Evolutionary conservation across 2,888 invertebrate species (phyloP).

Genomic region (Rotaria magnacalcarata): DNA sequence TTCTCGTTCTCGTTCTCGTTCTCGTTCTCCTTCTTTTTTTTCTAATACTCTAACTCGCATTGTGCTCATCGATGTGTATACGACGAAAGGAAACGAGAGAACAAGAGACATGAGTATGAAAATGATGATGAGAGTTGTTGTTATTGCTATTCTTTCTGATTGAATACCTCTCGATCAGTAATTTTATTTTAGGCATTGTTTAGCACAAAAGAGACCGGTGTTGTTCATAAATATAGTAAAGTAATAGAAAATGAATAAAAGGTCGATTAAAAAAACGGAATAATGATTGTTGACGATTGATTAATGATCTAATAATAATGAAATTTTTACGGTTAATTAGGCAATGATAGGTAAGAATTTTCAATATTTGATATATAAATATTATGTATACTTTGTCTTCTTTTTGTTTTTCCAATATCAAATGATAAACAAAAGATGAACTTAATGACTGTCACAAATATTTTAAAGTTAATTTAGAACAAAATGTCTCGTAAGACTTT

Average conservation of each 20-base stretch:
- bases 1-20: background rate
- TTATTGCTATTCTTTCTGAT: background rate
- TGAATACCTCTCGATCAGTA: background rate
- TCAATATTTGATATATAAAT: background rate
- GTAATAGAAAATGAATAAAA: background rate
- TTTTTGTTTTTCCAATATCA: background rate
- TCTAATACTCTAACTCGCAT: background rate
- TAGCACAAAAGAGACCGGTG: background rate
- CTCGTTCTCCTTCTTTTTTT: background rate
- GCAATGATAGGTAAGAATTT: background rate
- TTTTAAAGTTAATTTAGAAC: background rate
- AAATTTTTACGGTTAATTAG: background rate
- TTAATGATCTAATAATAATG: background rate
- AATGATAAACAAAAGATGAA: background rate
- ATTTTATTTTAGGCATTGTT: background rate
- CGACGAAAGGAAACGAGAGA: background rate
- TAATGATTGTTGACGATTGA: background rate
- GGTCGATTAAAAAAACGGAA: background rate
- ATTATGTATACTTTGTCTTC: background rate
- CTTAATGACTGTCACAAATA: background rate
- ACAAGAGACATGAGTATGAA: background rate
- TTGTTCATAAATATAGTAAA: background rate
- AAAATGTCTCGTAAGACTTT: background rate
- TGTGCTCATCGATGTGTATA: background rate
- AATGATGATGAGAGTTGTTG: background rate